Percentiles rank a stretch among this genome's conserved stretches.
Evolutionary conservation across 1,140 invertebrate genomes (phyloP).

Genomic region (Vollenhovia emeryi): DNA sequence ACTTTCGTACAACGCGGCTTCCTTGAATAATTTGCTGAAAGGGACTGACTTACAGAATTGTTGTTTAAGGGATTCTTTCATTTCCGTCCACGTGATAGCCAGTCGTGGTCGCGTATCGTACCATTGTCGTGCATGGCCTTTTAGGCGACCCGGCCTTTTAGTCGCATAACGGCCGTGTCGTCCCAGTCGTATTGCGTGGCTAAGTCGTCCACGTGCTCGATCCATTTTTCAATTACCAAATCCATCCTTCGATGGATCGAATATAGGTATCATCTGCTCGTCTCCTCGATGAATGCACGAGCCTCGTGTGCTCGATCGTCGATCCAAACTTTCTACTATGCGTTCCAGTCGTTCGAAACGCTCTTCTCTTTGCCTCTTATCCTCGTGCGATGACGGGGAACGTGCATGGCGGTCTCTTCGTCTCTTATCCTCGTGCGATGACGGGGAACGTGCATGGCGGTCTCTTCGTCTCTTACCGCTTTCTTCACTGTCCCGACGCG

Average conservation of each 20-base stretch:
- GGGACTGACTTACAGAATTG: conserved; percentile 20
- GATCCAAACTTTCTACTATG: too few species aligned
- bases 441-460: too few species aligned
- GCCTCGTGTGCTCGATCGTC: too few species aligned
- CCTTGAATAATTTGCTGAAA: background rate
- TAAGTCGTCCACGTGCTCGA: background rate
- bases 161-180: background rate
- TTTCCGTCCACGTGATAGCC: background rate
- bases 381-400: too few species aligned
- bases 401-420: too few species aligned
- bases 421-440: too few species aligned
- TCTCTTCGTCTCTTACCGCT: too few species aligned
- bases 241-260: conserved; percentile 6
- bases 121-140: background rate
- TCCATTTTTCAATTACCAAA: background rate
- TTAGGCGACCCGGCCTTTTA: background rate
- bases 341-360: too few species aligned
- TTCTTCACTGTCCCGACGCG: too few species aligned
- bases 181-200: background rate
- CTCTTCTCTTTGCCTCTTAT: too few species aligned
- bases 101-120: background rate
- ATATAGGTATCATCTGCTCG: background rate
- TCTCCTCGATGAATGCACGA: background rate
- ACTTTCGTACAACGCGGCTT: background rate
- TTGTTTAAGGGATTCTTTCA: background rate